A percentile compares a stretch with the other conserved stretches of the same genome.
These are phyloP conservation scores for Sympetrum striolatum DNA, from an alignment of 2,888 invertebrate species.

Conservation along the genomic window DNA sequence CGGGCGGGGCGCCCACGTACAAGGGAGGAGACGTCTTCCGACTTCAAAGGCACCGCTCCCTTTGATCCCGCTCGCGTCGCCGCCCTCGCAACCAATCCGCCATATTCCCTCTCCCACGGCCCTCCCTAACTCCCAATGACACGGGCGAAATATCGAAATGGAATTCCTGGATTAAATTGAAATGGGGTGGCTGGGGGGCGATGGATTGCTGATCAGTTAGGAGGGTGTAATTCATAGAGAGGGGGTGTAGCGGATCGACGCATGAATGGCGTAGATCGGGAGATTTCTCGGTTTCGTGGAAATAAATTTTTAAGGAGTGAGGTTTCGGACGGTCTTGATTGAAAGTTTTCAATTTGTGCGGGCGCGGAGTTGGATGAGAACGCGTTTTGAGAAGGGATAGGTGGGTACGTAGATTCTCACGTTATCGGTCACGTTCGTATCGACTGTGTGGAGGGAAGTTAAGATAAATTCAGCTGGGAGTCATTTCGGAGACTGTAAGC, in stretches of 20 bases:
- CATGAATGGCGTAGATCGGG: not conserved
- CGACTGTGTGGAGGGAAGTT: not conserved
- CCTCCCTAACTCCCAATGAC: conserved; percentile 24
- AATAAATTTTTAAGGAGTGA: conserved; percentile 11
- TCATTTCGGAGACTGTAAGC: no score
- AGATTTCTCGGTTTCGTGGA: not conserved
- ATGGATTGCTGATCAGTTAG: not conserved
- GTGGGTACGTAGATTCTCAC: not conserved
- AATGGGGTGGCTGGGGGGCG: not conserved
- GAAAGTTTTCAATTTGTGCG: conserved; percentile 30
- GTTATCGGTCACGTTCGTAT: not conserved
- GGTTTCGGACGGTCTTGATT: conserved; percentile 9
- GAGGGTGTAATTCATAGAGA: not conserved
- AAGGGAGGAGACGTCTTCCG: conserved; percentile 31
- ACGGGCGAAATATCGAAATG: conserved; percentile 38
- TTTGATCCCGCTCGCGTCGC: conserved; percentile 14
- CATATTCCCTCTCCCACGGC: not conserved
- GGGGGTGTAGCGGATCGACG: not conserved
- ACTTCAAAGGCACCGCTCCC: conserved; percentile 33
- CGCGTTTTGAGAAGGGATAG: not conserved
- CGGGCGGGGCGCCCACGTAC: conserved; percentile 40
- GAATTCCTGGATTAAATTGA: conserved; percentile 43
- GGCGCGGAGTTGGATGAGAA: not conserved
- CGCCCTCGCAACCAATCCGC: conserved; percentile 26
- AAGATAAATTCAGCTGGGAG: no score